These are phyloP conservation scores for Drosophila obscura DNA, from an alignment of 1,140 invertebrate species.

Conservation along the genomic window DNA sequence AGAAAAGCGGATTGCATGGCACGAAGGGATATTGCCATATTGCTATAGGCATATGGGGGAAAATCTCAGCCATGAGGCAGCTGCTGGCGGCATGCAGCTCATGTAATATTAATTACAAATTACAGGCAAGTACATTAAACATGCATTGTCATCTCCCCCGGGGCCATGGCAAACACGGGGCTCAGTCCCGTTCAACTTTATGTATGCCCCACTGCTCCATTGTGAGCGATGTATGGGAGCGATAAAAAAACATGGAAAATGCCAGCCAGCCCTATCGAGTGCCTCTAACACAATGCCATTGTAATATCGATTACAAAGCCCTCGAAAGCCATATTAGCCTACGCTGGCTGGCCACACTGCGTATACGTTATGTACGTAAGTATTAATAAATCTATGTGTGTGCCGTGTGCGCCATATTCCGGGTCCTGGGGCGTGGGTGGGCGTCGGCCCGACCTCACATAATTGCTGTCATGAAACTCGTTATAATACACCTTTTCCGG, in stretches of 20 bases:
- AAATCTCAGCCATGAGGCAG: conserved; percentile 31
- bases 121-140: conserved; percentile 45
- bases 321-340: conserved; percentile 55
- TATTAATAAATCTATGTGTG: conserved; percentile 47
- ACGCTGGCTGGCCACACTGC: conserved; percentile 39
- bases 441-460: conserved; percentile 40
- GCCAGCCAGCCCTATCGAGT: conserved; percentile 32
- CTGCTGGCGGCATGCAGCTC: conserved; percentile 23
- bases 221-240: conserved; percentile 50
- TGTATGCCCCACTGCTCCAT: conserved; percentile 31
- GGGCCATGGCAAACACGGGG: conserved; percentile 36
- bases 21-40: too few relatives aligned
- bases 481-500: conserved; percentile 60
- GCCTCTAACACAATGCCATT: conserved; percentile 67
- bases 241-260: conserved; percentile 54
- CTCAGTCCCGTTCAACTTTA: conserved; percentile 8
- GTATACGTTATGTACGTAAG: conserved; percentile 42
- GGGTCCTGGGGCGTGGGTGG: background rate
- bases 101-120: conserved; percentile 54
- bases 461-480: conserved; percentile 76
- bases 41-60: conserved; percentile 19
- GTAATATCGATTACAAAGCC: conserved; percentile 78
- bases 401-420: too few relatives aligned
- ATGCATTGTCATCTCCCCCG: conserved; percentile 51
- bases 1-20: conserved; percentile 26